A percentile compares a stretch with the other conserved stretches of the same genome.
Conservation (phyloP, 2,113 vertebrate species). For the Accipiter virgatus region DNA sequence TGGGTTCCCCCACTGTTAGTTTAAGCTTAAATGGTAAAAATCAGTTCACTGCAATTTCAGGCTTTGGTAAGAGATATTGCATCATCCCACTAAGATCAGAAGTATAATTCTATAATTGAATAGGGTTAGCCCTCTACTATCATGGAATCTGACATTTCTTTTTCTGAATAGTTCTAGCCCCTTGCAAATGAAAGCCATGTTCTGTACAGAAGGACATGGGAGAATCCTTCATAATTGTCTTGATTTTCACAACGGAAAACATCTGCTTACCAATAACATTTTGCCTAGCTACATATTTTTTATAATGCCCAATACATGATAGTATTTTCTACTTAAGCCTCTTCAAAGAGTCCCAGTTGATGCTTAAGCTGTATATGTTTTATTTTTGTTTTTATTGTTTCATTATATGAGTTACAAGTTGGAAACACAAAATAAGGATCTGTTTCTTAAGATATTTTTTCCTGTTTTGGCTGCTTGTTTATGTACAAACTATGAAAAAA, state of each 20-base stretch:
- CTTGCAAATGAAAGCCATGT: rapidly evolving
- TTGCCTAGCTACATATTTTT: neutral
- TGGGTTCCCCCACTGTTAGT: neutral
- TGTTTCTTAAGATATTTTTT: constrained; percentile 1
- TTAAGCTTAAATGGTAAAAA: neutral
- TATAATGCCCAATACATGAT: neutral
- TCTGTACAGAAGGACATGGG: neutral
- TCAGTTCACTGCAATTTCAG: neutral
- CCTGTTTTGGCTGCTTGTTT: constrained; percentile 26
- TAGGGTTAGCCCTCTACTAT: neutral
- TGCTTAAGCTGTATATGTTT: neutral
- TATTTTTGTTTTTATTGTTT: neutral
- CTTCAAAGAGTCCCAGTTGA: neutral
- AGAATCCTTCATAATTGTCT: neutral
- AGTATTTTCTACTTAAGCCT: neutral
- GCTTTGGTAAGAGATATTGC: neutral
- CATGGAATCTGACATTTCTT: neutral
- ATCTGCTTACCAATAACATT: neutral
- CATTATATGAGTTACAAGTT: neutral
- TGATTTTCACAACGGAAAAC: neutral
- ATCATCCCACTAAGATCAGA: neutral
- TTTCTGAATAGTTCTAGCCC: neutral
- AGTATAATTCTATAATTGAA: neutral
- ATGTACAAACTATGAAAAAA: constrained; percentile 18
- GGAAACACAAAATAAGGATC: neutral